Evolutionary conservation across 2,113 vertebrate species (phyloP).

Genomic region (Elachura formosa): DNA sequence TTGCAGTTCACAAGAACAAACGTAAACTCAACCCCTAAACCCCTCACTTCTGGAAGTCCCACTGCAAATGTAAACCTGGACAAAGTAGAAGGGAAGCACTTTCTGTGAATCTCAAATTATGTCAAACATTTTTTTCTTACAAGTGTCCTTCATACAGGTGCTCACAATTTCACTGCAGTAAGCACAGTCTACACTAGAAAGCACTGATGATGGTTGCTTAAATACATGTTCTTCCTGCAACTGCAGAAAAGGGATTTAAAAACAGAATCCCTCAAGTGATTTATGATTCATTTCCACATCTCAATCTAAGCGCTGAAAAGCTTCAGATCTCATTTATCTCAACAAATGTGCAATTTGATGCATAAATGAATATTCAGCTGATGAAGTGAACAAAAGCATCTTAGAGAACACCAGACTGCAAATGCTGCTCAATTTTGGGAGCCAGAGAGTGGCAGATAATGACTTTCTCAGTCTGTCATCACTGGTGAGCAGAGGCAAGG

Average conservation of each 20-base stretch:
- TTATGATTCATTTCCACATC: constrained; percentile 11
- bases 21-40: neutral
- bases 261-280: neutral
- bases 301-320: constrained; percentile 14
- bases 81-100: neutral
- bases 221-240: neutral
- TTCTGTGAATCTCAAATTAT: neutral
- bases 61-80: neutral
- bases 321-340: neutral
- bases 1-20: neutral
- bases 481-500: neutral
- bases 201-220: neutral
- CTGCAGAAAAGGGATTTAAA: neutral
- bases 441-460: neutral
- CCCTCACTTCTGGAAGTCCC: neutral
- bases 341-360: neutral
- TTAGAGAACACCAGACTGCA: neutral
- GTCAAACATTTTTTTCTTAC: neutral
- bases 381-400: constrained; percentile 54
- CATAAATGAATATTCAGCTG: constrained; percentile 46
- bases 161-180: neutral
- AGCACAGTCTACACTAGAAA: neutral
- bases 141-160: neutral
- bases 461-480: neutral
- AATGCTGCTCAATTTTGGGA: neutral